These are phyloP conservation scores for Monarcha castaneiventris DNA, from an alignment of 2,113 vertebrate genomes.

Conservation along the genomic window DNA sequence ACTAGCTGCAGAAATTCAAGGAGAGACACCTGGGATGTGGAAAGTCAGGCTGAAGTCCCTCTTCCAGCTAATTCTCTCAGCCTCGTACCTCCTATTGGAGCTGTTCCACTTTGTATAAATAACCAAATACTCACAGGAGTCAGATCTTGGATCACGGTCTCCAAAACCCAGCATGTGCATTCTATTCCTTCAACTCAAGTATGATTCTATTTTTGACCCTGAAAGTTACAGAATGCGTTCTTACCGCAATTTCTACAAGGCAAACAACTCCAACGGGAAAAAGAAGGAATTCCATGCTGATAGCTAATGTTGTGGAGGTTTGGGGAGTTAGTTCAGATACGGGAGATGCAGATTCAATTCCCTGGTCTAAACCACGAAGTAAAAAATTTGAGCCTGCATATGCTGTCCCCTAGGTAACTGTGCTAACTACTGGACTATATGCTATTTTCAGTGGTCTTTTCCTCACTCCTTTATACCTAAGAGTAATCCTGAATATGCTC, in stretches of 20 bases:
- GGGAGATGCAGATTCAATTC: neutral
- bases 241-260: neutral
- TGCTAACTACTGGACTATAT: neutral
- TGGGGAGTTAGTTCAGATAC: neutral
- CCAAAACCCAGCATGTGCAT: neutral
- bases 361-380: neutral
- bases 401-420: neutral
- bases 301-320: neutral
- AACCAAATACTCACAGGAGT: neutral
- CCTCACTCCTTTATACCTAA: neutral
- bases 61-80: conserved; percentile 35
- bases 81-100: conserved; percentile 27
- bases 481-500: neutral
- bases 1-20: neutral
- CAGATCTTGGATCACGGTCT: neutral
- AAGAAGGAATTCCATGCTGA: neutral
- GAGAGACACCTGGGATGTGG: conserved; percentile 12
- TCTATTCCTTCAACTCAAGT: neutral
- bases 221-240: neutral
- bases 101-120: conserved; percentile 63
- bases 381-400: neutral
- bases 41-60: conserved; percentile 3
- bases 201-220: conserved; percentile 1
- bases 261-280: neutral
- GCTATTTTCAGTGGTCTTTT: neutral